These are phyloP conservation scores for Meandrina meandrites DNA, from an alignment of 92 coral and sea anemone species.

Conservation along the genomic window DNA sequence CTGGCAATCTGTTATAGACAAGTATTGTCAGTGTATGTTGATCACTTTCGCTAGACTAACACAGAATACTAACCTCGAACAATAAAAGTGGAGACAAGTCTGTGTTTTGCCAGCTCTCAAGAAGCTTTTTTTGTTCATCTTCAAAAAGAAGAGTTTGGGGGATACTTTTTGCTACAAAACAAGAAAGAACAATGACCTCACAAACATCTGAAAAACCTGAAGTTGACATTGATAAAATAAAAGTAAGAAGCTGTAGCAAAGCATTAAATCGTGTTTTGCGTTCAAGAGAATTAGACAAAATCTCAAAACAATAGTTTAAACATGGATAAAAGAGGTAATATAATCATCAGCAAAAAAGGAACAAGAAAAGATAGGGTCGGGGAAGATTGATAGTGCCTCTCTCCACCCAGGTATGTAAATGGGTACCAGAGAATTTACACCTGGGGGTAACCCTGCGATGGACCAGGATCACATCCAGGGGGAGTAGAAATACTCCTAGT, in stretches of 20 bases:
- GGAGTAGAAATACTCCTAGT: no score
- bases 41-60: neutral
- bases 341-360: neutral
- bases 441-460: no score
- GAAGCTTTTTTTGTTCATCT: slow-evolving; percentile 53
- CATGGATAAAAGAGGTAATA: no score
- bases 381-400: no score
- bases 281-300: no score
- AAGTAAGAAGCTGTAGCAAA: neutral
- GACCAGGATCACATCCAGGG: no score
- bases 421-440: no score
- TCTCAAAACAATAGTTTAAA: no score
- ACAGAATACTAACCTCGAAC: slow-evolving; percentile 51
- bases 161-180: neutral
- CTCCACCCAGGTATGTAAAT: no score
- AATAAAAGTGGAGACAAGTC: slow-evolving; percentile 39
- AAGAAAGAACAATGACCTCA: neutral
- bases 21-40: neutral
- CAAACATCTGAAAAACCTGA: neutral
- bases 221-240: no score
- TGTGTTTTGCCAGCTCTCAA: slow-evolving; percentile 4
- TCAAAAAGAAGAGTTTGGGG: slow-evolving; percentile 46
- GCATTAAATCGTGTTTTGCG: neutral
- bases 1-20: neutral
- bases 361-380: neutral